Evolutionary conservation across 1,140 invertebrate species (phyloP).

Genomic region (Polypedilum vanderplanki): DNA sequence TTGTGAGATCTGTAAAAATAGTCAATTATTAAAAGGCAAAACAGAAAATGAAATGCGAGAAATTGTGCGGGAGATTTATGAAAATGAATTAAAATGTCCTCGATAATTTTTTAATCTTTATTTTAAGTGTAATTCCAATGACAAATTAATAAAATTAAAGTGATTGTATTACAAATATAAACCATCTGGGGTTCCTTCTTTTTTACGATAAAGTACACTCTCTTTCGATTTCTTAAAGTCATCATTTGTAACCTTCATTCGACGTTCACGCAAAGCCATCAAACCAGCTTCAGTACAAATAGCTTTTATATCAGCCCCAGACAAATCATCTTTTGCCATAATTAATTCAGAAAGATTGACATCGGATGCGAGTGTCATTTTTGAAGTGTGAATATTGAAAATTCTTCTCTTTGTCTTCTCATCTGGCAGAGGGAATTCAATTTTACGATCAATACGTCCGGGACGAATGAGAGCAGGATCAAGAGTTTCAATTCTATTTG

Average conservation of each 20-base stretch:
- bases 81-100: neutral
- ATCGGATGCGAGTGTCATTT: slow-evolving; percentile 96
- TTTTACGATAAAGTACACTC: slow-evolving; percentile 97
- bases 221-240: slow-evolving; percentile 99
- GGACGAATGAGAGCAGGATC: slow-evolving; percentile 98
- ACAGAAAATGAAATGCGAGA: slow-evolving; percentile 27
- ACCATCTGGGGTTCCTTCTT: slow-evolving; percentile 98
- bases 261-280: slow-evolving; percentile 91
- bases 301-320: slow-evolving; percentile 95
- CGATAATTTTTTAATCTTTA: neutral
- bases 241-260: slow-evolving; percentile 99
- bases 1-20: slow-evolving; percentile 32
- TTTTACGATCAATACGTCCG: slow-evolving; percentile 98
- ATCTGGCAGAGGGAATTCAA: slow-evolving; percentile 98
- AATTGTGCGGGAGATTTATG: neutral
- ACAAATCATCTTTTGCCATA: slow-evolving; percentile 99
- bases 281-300: slow-evolving; percentile 99
- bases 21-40: slow-evolving; percentile 30
- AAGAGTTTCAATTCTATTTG: slow-evolving; percentile 97
- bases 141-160: slow-evolving; percentile 35
- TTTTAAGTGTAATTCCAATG: slow-evolving; percentile 25
- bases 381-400: slow-evolving; percentile 96
- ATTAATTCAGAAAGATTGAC: slow-evolving; percentile 97
- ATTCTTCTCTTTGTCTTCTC: slow-evolving; percentile 98
- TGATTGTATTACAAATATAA: slow-evolving; percentile 78